phyloP scores from a whole-genome alignment of 2,888 invertebrate species.

The Xestoiulus laeticollis region DNA sequence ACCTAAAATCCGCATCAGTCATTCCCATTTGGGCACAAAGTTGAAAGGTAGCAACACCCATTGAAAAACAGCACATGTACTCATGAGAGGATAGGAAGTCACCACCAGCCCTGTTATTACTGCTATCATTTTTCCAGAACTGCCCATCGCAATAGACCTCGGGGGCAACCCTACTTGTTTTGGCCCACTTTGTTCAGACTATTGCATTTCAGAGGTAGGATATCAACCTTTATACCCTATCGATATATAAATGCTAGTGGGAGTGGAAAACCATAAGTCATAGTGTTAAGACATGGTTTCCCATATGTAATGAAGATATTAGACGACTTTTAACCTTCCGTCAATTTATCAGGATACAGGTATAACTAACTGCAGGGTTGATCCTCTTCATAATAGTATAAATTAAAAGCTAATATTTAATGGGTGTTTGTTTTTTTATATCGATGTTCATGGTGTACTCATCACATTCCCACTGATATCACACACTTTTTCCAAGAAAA shows the following conservation, averaged over 20 bases:
- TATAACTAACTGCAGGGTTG: background rate
- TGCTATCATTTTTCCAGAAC: background rate
- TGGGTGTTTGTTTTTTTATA: background rate
- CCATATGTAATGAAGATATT: constrained; percentile 16
- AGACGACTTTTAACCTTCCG: background rate
- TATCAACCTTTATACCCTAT: constrained; percentile 29
- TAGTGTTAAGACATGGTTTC: background rate
- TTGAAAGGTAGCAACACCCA: constrained; percentile 19
- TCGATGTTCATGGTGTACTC: background rate
- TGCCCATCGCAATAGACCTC: background rate
- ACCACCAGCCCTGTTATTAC: background rate
- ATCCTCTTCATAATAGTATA: background rate
- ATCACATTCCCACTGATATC: background rate
- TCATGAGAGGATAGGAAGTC: background rate
- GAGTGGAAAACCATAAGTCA: constrained; percentile 14
- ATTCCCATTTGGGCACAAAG: background rate
- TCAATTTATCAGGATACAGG: background rate
- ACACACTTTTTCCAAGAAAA: background rate
- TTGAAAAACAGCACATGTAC: background rate
- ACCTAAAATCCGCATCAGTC: background rate
- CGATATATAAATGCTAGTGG: background rate
- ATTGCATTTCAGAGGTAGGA: background rate
- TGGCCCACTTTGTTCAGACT: background rate
- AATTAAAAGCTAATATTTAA: background rate
- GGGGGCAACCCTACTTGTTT: background rate